Percentiles rank a stretch among this genome's conserved stretches.
phyloP scores from a whole-genome alignment of 2,888 invertebrate species.

The Euphydryas editha region DNA sequence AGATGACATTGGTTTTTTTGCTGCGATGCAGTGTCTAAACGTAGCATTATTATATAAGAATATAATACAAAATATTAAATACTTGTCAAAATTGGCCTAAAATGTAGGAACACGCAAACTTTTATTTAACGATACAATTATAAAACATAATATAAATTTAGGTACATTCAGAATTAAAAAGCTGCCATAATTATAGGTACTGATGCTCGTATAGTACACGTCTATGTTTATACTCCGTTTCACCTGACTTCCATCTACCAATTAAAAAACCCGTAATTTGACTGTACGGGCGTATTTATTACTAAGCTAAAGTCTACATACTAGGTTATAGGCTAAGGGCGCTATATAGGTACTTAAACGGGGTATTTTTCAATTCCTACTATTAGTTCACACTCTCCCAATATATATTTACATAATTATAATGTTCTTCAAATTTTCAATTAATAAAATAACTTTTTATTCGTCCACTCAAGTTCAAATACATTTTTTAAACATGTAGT shows the following conservation, averaged over 20 bases:
- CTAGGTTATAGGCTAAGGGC: too few species aligned
- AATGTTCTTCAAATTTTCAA: too few species aligned
- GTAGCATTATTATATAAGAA: not conserved
- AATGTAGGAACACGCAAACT: not conserved
- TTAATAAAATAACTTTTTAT: too few species aligned
- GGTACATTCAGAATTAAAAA: not conserved
- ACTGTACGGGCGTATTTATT: not conserved
- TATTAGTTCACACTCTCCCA: too few species aligned
- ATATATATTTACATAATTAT: too few species aligned
- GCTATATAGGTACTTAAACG: too few species aligned
- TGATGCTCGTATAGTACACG: not conserved
- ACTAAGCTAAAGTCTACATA: not conserved
- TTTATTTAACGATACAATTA: not conserved
- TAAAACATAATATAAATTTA: not conserved
- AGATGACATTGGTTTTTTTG: not conserved
- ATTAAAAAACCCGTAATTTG: not conserved
- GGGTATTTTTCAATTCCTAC: too few species aligned
- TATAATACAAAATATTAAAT: not conserved
- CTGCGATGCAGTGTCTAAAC: not conserved
- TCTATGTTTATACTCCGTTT: slow-evolving; percentile 6
- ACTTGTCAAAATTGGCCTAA: not conserved
- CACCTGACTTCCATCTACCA: not conserved
- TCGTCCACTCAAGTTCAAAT: too few species aligned
- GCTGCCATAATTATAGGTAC: not conserved
- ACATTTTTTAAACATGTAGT: too few species aligned